phyloP scores from a whole-genome alignment of 2,888 invertebrate species.

The Luperina nickerlii region DNA sequence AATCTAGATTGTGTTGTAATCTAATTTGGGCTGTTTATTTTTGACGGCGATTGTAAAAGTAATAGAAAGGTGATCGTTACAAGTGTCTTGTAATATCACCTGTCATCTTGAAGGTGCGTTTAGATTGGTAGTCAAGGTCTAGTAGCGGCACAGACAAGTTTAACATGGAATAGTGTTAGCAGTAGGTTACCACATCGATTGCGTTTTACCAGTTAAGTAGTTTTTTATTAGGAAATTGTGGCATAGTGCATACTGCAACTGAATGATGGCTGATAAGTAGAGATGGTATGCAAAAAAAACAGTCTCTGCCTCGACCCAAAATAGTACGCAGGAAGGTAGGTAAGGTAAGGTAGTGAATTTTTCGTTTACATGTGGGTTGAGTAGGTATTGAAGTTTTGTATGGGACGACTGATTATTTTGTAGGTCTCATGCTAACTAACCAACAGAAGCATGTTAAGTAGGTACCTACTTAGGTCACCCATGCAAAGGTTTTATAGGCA shows the following conservation, averaged over 20 bases:
- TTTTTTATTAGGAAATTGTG: background rate
- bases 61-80: slow-evolving; percentile 52
- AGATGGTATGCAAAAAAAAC: background rate
- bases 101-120: slow-evolving; percentile 38
- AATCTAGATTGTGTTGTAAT: slow-evolving; percentile 49
- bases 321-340: background rate
- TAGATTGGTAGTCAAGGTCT: slow-evolving; percentile 16
- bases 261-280: background rate
- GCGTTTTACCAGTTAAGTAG: background rate
- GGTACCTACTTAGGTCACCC: no score
- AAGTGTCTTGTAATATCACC: slow-evolving; percentile 34
- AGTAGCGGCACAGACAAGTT: background rate
- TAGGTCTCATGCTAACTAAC: no score
- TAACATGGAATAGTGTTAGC: background rate
- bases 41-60: slow-evolving; percentile 33
- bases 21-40: slow-evolving; percentile 26
- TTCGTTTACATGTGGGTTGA: no score
- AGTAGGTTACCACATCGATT: background rate
- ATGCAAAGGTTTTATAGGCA: no score
- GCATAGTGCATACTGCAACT: background rate
- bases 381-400: no score
- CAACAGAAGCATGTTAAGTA: no score
- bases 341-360: background rate
- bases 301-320: background rate
- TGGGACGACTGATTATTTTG: no score